Evolutionary conservation across 2,113 vertebrate species (phyloP).

Genomic region (Lagenorhynchus albirostris): DNA sequence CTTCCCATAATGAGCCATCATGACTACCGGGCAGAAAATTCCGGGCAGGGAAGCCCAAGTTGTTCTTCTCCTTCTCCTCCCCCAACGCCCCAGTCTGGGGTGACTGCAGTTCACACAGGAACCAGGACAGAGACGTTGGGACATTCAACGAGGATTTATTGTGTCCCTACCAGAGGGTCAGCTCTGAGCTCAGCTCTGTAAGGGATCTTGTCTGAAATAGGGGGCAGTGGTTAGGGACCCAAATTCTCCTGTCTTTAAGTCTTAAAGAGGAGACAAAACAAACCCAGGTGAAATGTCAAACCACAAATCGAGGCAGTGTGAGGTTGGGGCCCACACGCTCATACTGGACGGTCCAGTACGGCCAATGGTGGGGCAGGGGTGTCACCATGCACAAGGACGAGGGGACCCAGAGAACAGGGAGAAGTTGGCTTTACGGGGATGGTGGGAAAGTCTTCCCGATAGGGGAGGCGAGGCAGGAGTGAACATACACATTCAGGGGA

Average conservation of each 20-base stretch:
- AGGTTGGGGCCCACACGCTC: background rate
- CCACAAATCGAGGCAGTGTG: background rate
- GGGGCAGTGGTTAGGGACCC: background rate
- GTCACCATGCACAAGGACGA: background rate
- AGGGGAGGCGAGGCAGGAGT: background rate
- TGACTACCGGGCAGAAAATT: background rate
- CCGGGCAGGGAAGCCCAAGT: background rate
- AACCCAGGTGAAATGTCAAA: conserved; percentile 43
- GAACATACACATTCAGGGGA: background rate
- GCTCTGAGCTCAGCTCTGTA: background rate
- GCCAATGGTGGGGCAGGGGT: background rate
- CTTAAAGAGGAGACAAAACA: conserved; percentile 43
- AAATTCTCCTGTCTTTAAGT: background rate
- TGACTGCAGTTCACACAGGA: background rate
- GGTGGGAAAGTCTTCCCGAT: background rate
- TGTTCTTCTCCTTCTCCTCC: background rate
- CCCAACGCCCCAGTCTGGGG: background rate
- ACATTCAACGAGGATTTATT: background rate
- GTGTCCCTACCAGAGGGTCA: background rate
- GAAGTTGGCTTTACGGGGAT: background rate
- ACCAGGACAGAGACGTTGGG: background rate
- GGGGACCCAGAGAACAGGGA: background rate
- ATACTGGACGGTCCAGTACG: background rate
- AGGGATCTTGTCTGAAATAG: background rate
- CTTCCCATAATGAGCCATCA: background rate